Base-by-base conservation (phyloP, 2,888 invertebrate genomes). In the Liodrosophila aerea region DNA sequence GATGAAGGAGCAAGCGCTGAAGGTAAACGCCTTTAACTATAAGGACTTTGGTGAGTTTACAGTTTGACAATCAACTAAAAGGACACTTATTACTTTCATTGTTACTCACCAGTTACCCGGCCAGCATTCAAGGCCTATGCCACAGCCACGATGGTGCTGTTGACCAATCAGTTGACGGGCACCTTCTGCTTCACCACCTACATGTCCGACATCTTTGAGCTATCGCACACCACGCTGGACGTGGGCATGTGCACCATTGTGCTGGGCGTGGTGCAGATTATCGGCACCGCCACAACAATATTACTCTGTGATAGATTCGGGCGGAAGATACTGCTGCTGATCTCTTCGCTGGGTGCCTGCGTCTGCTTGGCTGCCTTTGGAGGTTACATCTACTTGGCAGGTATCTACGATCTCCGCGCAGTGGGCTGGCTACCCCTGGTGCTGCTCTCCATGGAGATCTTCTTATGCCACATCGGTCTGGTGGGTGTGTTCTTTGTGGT, bases 21-120 rank as follows among this genome's bases (percentile, higher is more conserved):
- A 31, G 9, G 57, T 18, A n/a, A 62, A 60, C 8, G 33, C 53
- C 4, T 41, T 81, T 31, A 51, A 54, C 5, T 65, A 75, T 5
- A 66, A 59, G n/a, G 88, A 89, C 56, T 89, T 89, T 22, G 51
- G 89, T 89, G 64, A 76, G 86, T 73, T 0, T n/a, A n/a, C n/a
- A 7, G 9, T 0, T 1, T n/a, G 1, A 1, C 0, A 27, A 7
- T n/a, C n/a, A n/a, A n/a, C n/a, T n/a, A n/a, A n/a, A n/a, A n/a
- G n/a, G n/a, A n/a, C n/a, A n/a, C n/a, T n/a, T n/a, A n/a, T 4
- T 37, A 1, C 0, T 16, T 3, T 16, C 8, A 12, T 29, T 22
- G 1, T 37, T 1, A 0, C 0, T 1, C 27, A 2, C 2, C 37
- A 89, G 89, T 72, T 5, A 73, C 68, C 1, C 67, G 40, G 2